A percentile compares a stretch with the other conserved stretches of the same genome.
Conservation (phyloP, 2,797 vertebrate genomes). For the Myripristis jacobus region DNA sequence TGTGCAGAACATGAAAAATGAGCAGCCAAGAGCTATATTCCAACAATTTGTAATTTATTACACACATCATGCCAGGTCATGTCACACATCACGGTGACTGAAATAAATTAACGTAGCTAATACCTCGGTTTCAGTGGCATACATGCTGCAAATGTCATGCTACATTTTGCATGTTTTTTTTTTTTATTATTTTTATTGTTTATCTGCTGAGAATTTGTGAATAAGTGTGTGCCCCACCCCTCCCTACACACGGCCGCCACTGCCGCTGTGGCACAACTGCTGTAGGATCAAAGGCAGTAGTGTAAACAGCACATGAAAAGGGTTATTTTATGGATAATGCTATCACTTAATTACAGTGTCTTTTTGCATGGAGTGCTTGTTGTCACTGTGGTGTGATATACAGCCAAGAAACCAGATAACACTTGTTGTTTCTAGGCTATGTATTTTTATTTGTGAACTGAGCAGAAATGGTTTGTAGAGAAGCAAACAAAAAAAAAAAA, state of each 20-base stretch:
- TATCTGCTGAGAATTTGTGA: constrained; percentile 48
- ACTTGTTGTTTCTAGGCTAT: constrained; percentile 20
- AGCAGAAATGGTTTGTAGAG: constrained; percentile 16
- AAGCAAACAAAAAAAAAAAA: constrained; percentile 18
- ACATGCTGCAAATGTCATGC: constrained; percentile 35
- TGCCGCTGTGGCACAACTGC: constrained; percentile 46
- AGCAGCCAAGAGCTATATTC: constrained; percentile 20
- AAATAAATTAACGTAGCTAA: constrained; percentile 19
- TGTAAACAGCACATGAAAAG: constrained; percentile 73
- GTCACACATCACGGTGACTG: not conserved
- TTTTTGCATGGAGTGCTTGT: constrained; percentile 41
- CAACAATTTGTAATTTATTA: constrained; percentile 10
- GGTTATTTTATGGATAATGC: constrained; percentile 68
- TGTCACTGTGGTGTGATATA: constrained; percentile 11
- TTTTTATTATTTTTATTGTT: constrained; percentile 62
- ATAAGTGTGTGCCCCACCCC: constrained; percentile 60
- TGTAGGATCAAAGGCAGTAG: constrained; percentile 59
- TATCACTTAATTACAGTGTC: constrained; percentile 66
- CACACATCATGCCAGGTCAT: constrained; percentile 17
- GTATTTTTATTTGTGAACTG: constrained; percentile 5
- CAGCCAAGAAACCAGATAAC: constrained; percentile 25
- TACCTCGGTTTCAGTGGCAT: constrained; percentile 22
- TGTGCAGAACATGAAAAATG: constrained; percentile 36
- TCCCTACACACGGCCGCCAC: constrained; percentile 29
- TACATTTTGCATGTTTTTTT: constrained; percentile 53